A percentile compares a stretch with the other conserved stretches of the same genome.
Evolutionary conservation across 2,888 invertebrate genomes (phyloP).

Genomic region (Phytoseiulus persimilis): DNA sequence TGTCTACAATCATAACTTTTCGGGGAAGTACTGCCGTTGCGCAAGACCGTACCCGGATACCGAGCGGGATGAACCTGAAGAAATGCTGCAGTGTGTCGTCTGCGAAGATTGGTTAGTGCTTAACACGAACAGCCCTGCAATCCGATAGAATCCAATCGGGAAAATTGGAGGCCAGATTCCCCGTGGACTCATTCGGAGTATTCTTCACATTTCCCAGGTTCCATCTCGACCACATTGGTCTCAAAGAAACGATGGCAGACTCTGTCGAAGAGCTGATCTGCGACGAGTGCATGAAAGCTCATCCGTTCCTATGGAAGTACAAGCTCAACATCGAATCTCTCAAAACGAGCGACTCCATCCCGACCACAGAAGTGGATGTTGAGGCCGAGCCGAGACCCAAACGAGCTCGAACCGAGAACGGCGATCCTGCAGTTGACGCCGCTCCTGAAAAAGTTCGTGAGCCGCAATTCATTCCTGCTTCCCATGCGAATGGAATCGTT

Average conservation of each 20-base stretch:
- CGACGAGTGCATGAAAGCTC: conserved; percentile 64
- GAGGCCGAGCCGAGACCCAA: neutral
- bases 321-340: conserved; percentile 44
- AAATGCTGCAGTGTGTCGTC: conserved; percentile 89
- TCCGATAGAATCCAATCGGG: too few relatives aligned
- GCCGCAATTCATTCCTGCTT: neutral
- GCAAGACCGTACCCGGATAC: conserved; percentile 87
- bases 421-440: neutral
- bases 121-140: conserved; percentile 51
- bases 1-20: conserved; percentile 85
- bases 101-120: conserved; percentile 98
- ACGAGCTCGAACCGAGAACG: neutral
- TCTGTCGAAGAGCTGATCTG: conserved; percentile 76
- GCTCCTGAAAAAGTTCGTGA: neutral
- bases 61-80: conserved; percentile 64
- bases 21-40: conserved; percentile 83
- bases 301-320: conserved; percentile 67
- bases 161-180: too few relatives aligned
- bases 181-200: too few relatives aligned
- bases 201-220: too few relatives aligned
- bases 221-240: conserved; percentile 45
- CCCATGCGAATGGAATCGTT: neutral
- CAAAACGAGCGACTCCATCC: neutral
- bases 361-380: conserved; percentile 30
- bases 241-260: conserved; percentile 42